Percentiles rank a stretch among this genome's conserved stretches.
phyloP scores from a whole-genome alignment of 2,797 vertebrate species.

The Euthynnus affinis region DNA sequence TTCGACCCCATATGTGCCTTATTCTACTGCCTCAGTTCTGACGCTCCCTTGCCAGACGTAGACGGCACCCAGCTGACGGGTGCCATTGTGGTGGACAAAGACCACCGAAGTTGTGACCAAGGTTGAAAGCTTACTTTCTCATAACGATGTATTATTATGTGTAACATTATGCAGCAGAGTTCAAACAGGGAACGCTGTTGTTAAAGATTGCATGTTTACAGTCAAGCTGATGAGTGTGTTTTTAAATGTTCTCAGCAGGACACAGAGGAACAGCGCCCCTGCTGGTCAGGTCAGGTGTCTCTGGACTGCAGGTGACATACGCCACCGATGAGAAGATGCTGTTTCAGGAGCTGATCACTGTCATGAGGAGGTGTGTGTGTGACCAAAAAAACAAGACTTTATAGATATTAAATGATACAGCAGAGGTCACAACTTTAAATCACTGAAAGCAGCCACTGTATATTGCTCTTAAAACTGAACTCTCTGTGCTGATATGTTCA shows the following conservation, averaged over 20 bases:
- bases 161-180: neutral
- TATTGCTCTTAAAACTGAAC: neutral
- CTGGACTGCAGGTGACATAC: constrained; percentile 93
- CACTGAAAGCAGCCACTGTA: neutral
- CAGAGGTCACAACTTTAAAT: too few species aligned
- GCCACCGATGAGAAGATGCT: constrained; percentile 92
- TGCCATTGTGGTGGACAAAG: constrained; percentile 92
- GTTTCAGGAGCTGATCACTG: constrained; percentile 91
- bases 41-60: constrained; percentile 85
- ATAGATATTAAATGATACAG: neutral
- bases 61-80: constrained; percentile 89
- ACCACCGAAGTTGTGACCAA: constrained; percentile 81
- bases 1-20: constrained; percentile 99
- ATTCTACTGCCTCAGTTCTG: constrained; percentile 96
- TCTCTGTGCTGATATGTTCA: neutral
- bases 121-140: constrained; percentile 79
- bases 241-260: constrained; percentile 78
- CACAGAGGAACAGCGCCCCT: constrained; percentile 89
- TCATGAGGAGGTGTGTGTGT: constrained; percentile 92
- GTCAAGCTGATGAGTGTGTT: constrained; percentile 9
- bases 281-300: constrained; percentile 94
- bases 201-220: neutral
- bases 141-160: neutral
- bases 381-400: neutral
- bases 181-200: neutral